Evolutionary conservation across 2,888 invertebrate genomes (phyloP).

Genomic region (Laspeyria flexula): DNA sequence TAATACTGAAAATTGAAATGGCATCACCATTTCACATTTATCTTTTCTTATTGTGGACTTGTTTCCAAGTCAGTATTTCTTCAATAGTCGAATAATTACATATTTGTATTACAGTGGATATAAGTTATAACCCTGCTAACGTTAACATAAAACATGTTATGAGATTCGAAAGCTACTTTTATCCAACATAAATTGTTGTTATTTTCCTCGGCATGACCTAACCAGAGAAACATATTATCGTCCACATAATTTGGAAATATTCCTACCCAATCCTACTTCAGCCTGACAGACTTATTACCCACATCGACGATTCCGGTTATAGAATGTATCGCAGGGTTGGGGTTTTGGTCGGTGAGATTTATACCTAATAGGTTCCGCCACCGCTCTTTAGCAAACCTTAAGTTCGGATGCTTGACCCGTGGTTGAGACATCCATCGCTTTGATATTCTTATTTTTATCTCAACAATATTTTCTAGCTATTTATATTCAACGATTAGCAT

Average conservation of each 20-base stretch:
- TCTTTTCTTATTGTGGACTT: no score
- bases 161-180: background rate
- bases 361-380: constrained; percentile 8
- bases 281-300: constrained; percentile 17
- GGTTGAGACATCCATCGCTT: background rate
- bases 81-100: no score
- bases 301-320: constrained; percentile 16
- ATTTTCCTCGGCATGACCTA: background rate
- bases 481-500: background rate
- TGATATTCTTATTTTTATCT: background rate
- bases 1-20: background rate
- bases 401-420: background rate
- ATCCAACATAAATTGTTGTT: background rate
- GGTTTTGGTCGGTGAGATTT: constrained; percentile 9
- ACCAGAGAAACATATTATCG: constrained; percentile 1
- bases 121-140: no score
- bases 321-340: constrained; percentile 9
- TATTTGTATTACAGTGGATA: no score
- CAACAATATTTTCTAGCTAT: background rate
- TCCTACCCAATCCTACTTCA: constrained; percentile 4
- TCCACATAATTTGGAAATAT: constrained; percentile 8
- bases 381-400: constrained; percentile 1
- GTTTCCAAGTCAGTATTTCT: no score
- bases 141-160: background rate
- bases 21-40: no score